phyloP scores from a whole-genome alignment of 2,113 vertebrate species.

The Nycticryphes semicollaris region DNA sequence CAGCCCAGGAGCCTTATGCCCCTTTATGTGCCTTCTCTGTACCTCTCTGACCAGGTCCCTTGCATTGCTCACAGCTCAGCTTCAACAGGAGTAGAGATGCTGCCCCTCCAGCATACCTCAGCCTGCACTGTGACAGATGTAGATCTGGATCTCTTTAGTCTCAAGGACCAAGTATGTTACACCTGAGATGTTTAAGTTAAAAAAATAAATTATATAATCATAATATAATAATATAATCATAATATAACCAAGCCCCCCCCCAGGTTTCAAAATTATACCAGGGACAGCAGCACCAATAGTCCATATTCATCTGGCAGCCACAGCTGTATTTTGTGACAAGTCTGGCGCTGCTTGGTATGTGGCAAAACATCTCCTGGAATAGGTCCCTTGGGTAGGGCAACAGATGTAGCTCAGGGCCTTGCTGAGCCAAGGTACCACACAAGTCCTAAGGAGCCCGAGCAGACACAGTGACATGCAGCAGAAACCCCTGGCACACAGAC shows the following conservation, averaged over 20 bases:
- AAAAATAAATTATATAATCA: background rate
- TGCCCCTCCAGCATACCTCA: background rate
- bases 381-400: background rate
- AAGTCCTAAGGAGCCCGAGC: background rate
- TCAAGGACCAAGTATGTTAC: background rate
- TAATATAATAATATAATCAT: background rate
- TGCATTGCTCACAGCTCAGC: rapidly evolving
- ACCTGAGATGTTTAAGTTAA: background rate
- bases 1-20: background rate
- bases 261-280: background rate
- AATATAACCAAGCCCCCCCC: background rate
- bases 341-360: background rate
- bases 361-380: background rate
- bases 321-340: background rate
- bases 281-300: background rate
- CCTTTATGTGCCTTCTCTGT: background rate
- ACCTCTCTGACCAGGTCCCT: background rate
- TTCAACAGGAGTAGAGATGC: background rate
- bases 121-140: background rate
- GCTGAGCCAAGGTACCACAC: background rate
- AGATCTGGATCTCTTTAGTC: background rate
- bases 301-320: background rate
- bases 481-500: background rate
- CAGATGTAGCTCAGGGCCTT: background rate
- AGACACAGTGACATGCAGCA: background rate